A percentile compares a stretch with the other conserved stretches of the same genome.
Conservation (phyloP, 1,140 invertebrate species). For the Saccostrea glomerata region DNA sequence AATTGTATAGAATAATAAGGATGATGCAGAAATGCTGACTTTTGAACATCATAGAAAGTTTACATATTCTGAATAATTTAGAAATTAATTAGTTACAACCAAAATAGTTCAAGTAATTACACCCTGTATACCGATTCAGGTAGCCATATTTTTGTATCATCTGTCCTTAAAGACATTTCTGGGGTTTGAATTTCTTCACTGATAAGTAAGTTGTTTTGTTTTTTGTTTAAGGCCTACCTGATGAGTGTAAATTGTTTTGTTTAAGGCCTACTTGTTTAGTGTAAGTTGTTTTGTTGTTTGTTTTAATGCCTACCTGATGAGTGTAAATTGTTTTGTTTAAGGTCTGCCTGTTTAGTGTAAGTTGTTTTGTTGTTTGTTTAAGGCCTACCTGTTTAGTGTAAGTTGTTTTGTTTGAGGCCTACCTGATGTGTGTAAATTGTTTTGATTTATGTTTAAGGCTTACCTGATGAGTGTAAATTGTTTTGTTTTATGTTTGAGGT, state of each 20-base stretch:
- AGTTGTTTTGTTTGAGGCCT: background rate
- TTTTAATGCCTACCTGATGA: background rate
- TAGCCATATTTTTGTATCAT: too few species aligned
- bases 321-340: background rate
- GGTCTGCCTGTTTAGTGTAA: background rate
- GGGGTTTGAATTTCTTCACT: too few species aligned
- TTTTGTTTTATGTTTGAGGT: background rate
- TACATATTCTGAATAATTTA: too few species aligned
- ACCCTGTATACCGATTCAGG: too few species aligned
- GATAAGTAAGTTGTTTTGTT: too few species aligned
- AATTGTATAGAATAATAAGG: too few species aligned
- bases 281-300: background rate
- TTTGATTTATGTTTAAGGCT: background rate
- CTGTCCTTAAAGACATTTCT: too few species aligned
- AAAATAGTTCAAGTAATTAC: too few species aligned
- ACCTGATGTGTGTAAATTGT: constrained; percentile 65
- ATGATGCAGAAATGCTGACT: too few species aligned
- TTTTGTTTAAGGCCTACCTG: constrained; percentile 82
- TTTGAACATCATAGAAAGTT: too few species aligned
- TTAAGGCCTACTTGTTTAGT: background rate
- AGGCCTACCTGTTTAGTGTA: background rate
- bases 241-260: constrained; percentile 77
- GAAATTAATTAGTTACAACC: too few species aligned
- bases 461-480: background rate
- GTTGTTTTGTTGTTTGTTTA: background rate